A percentile compares a stretch with the other conserved stretches of the same genome.
phyloP scores from a whole-genome alignment of 1,140 invertebrate genomes.

The Brachystomella parvula region DNA sequence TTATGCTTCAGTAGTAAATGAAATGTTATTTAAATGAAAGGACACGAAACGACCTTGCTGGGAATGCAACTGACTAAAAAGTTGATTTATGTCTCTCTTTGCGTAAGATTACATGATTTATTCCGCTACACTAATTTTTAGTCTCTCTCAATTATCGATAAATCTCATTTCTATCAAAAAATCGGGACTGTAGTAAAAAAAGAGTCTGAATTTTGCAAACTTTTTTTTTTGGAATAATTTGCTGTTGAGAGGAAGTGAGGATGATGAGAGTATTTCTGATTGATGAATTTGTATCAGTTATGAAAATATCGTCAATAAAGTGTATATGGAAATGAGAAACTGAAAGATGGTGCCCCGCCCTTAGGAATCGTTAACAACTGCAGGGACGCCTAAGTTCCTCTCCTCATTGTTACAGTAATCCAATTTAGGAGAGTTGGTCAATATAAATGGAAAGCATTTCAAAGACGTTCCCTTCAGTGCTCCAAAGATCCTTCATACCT shows the following conservation, averaged over 20 bases:
- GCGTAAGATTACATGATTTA: background rate
- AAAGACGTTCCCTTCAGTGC: background rate
- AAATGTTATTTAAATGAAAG: too few relatives aligned
- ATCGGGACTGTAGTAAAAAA: background rate
- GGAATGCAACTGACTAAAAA: background rate
- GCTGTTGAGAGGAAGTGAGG: too few relatives aligned
- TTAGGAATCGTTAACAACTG: constrained; percentile 1
- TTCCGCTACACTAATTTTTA: background rate
- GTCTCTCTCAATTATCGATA: background rate
- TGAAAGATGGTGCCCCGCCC: too few relatives aligned
- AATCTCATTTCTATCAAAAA: background rate
- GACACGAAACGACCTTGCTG: background rate
- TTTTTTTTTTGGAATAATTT: background rate
- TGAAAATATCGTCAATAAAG: too few relatives aligned
- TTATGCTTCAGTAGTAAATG: too few relatives aligned
- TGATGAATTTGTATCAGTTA: too few relatives aligned
- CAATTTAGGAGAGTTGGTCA: background rate
- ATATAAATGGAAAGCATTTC: background rate
- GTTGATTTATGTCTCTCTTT: too few relatives aligned
- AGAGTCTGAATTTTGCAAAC: background rate
- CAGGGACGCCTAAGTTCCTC: too few relatives aligned
- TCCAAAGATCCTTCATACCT: background rate
- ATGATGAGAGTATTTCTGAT: too few relatives aligned
- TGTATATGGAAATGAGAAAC: too few relatives aligned
- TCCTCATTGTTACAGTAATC: background rate